phyloP scores from a whole-genome alignment of 2,797 vertebrate species.

The Cynopterus sphinx region DNA sequence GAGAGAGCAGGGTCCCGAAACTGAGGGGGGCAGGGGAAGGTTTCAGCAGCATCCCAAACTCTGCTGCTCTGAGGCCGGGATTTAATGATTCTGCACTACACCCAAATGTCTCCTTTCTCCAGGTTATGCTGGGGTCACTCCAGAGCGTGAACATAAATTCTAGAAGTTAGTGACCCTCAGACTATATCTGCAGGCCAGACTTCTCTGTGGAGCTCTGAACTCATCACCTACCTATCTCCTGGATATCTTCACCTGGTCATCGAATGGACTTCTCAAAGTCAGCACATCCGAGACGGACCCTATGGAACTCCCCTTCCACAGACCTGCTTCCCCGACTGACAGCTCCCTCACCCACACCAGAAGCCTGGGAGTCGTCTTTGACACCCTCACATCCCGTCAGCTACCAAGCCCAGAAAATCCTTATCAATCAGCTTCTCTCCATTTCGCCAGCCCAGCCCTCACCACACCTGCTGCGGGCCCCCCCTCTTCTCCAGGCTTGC shows the following conservation, averaged over 20 bases:
- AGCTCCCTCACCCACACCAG: fast-evolving
- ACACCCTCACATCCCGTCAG: fast-evolving
- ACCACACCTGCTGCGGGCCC: neutral
- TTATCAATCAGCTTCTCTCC: neutral
- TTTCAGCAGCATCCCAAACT: fast-evolving
- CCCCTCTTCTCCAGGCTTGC: too few relatives aligned
- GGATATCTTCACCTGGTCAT: neutral
- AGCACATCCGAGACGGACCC: neutral
- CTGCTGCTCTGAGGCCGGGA: neutral
- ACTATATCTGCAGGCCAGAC: neutral
- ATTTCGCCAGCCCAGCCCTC: neutral
- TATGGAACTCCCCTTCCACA: neutral
- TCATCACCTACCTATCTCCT: neutral
- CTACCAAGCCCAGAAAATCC: neutral
- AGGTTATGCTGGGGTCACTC: neutral
- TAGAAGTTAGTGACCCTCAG: neutral
- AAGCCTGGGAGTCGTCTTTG: neutral
- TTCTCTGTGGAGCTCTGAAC: neutral
- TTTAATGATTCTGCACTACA: too few relatives aligned
- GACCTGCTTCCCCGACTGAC: neutral
- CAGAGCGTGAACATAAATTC: neutral
- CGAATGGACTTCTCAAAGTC: neutral
- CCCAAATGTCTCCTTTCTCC: neutral
- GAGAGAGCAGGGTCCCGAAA: neutral
- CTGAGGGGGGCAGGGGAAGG: too few relatives aligned